Percentiles rank a stretch among this genome's conserved stretches.
Evolutionary conservation across 2,797 vertebrate species (phyloP).

Genomic region (Synaphobranchus kaupii): DNA sequence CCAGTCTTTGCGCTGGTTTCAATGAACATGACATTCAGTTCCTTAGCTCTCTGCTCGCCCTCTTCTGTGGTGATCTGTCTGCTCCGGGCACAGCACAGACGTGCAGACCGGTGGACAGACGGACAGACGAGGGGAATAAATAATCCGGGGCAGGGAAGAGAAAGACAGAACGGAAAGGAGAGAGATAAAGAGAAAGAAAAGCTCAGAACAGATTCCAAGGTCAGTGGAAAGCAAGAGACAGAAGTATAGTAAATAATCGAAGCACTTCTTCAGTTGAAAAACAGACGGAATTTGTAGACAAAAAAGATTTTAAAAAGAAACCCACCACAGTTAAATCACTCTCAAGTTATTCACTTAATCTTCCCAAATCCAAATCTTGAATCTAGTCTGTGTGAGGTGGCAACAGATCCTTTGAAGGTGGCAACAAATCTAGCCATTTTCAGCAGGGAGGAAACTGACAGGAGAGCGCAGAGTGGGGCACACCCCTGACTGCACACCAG

Average conservation of each 20-base stretch:
- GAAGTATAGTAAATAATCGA: not conserved
- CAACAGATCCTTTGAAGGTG: not conserved
- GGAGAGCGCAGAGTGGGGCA: not conserved
- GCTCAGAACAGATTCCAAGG: not conserved
- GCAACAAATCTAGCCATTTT: not conserved
- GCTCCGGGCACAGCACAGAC: constrained; percentile 69
- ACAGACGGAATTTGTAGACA: not conserved
- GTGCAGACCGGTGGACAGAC: constrained; percentile 39
- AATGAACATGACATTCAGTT: constrained; percentile 98
- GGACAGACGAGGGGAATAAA: constrained; percentile 45
- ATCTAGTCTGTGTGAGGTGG: not conserved
- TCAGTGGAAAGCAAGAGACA: not conserved
- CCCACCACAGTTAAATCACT: not conserved
- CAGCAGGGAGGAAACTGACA: not conserved
- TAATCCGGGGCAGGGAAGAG: constrained; percentile 35
- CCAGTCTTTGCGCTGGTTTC: constrained; percentile 98
- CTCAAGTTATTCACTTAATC: not conserved
- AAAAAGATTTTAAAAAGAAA: not conserved
- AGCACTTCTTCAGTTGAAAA: not conserved
- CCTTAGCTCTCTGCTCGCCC: constrained; percentile 96
- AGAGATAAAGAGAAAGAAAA: constrained; percentile 9
- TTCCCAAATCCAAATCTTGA: not conserved
- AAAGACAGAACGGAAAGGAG: constrained; percentile 34
- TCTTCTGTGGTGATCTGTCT: constrained; percentile 97
- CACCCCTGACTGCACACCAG: not conserved